Percentiles rank a stretch among this genome's conserved stretches.
Evolutionary conservation across 2,888 invertebrate species (phyloP).

Genomic region (Netelia inedita): DNA sequence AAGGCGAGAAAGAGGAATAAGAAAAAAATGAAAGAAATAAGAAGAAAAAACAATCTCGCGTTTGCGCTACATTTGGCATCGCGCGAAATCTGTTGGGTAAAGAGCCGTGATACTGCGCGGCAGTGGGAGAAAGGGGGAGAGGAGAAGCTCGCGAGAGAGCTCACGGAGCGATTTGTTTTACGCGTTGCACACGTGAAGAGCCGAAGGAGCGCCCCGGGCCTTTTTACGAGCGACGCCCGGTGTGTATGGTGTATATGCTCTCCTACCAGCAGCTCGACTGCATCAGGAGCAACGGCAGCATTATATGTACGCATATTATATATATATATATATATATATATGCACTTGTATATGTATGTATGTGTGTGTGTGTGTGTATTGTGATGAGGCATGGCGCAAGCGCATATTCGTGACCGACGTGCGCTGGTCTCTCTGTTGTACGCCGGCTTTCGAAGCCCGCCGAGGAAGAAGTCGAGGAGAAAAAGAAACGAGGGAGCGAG

Average conservation of each 20-base stretch:
- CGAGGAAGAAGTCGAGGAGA: slow-evolving; percentile 7
- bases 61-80: slow-evolving; percentile 37
- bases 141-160: slow-evolving; percentile 46
- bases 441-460: slow-evolving; percentile 6
- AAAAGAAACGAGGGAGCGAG: slow-evolving; percentile 1
- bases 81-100: slow-evolving; percentile 1
- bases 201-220: slow-evolving; percentile 66
- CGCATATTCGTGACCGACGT: slow-evolving; percentile 60
- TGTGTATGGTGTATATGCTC: slow-evolving; percentile 49
- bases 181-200: slow-evolving; percentile 61
- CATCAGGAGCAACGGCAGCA: slow-evolving; percentile 46
- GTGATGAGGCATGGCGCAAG: slow-evolving; percentile 26
- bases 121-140: slow-evolving; percentile 42
- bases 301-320: background rate
- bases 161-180: slow-evolving; percentile 67
- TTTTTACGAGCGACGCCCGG: slow-evolving; percentile 74
- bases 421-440: slow-evolving; percentile 48
- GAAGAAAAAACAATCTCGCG: background rate
- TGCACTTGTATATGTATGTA: background rate
- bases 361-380: background rate
- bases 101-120: slow-evolving; percentile 7
- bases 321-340: slow-evolving; percentile 1
- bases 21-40: too few species aligned
- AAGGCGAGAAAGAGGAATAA: too few species aligned
- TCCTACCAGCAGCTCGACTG: slow-evolving; percentile 58